These are phyloP conservation scores for Propithecus deckenii DNA, from an alignment of 2,797 vertebrate genomes.

Conservation along the genomic window DNA sequence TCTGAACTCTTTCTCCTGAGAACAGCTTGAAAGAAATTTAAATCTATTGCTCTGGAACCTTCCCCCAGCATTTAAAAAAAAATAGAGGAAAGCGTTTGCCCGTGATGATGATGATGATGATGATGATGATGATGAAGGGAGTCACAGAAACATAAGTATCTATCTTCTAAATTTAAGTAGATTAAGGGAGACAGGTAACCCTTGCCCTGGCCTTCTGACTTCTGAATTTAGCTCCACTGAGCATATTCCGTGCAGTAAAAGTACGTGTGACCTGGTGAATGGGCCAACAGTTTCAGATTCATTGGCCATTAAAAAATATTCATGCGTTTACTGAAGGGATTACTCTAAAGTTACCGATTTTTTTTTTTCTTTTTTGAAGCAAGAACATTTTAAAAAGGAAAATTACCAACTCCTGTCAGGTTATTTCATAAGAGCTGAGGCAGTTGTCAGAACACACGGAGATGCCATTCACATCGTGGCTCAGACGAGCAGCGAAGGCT, in stretches of 20 bases:
- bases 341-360: not conserved
- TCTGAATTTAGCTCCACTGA: not conserved
- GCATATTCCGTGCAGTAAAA: accelerated
- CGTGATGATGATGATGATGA: no score
- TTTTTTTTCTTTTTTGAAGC: not conserved
- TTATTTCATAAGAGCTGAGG: not conserved
- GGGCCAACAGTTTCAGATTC: not conserved
- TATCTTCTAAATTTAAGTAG: conserved; percentile 41
- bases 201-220: not conserved
- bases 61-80: conserved; percentile 14
- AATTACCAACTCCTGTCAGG: not conserved
- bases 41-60: conserved; percentile 75
- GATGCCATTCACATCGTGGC: accelerated
- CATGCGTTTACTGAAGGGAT: not conserved
- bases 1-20: conserved; percentile 78
- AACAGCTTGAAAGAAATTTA: conserved; percentile 75
- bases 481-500: accelerated
- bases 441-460: not conserved
- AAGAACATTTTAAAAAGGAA: not conserved
- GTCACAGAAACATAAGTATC: conserved; percentile 6
- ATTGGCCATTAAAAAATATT: not conserved
- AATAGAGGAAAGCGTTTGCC: conserved; percentile 65
- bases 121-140: not conserved
- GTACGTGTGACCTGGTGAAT: no score
- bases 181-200: conserved; percentile 46